These are phyloP conservation scores for Hypotaenidia okinawae DNA, from an alignment of 2,797 vertebrate genomes.

Conservation along the genomic window DNA sequence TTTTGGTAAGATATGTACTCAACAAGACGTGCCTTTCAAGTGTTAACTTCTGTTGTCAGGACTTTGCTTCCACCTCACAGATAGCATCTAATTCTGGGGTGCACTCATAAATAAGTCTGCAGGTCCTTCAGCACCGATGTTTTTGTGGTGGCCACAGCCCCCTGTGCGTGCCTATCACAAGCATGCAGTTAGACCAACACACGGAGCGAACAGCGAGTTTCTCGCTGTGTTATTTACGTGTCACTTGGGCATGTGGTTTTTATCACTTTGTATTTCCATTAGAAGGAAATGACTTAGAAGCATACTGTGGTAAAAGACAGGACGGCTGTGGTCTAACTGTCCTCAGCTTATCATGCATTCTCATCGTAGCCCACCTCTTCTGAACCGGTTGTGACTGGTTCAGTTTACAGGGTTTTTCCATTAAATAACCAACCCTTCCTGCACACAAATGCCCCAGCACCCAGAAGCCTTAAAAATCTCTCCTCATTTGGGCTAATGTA, in stretches of 20 bases:
- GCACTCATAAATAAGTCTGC: neutral
- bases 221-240: neutral
- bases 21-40: neutral
- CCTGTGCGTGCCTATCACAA: fast-evolving
- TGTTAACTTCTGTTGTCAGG: neutral
- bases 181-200: neutral
- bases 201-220: neutral
- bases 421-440: slow-evolving; percentile 37
- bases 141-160: neutral
- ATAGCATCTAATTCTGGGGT: neutral
- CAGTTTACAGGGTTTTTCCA: slow-evolving; percentile 59
- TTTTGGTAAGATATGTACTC: neutral
- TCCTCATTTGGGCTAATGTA: neutral
- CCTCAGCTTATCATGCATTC: slow-evolving; percentile 1
- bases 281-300: slow-evolving; percentile 37
- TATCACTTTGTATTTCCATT: neutral
- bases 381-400: slow-evolving; percentile 31
- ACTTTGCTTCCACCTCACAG: neutral
- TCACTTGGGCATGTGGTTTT: neutral
- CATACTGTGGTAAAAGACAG: neutral
- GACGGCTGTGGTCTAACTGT: slow-evolving; percentile 75
- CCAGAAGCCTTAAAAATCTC: neutral
- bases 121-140: neutral
- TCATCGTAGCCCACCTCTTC: neutral
- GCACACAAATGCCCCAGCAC: neutral